Conservation (phyloP, 2,888 invertebrate genomes). For the Eristalis pertinax region DNA sequence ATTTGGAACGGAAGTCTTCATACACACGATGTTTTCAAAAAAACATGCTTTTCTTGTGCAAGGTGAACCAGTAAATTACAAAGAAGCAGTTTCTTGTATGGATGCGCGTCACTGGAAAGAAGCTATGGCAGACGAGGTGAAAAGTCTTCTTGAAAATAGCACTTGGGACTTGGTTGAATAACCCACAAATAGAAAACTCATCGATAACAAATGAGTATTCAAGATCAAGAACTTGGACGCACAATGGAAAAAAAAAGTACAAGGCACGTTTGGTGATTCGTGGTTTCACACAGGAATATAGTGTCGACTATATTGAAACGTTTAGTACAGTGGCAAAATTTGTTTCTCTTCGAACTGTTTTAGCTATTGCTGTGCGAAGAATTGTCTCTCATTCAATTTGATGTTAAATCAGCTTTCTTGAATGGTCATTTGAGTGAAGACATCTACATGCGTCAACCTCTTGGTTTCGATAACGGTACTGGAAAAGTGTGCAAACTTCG, state of each 20-base stretch:
- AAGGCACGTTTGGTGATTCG: slow-evolving; percentile 76
- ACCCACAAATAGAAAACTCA: slow-evolving; percentile 65
- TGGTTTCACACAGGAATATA: slow-evolving; percentile 74
- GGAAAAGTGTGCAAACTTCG: slow-evolving; percentile 69
- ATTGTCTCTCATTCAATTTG: slow-evolving; percentile 46
- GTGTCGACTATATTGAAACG: slow-evolving; percentile 75
- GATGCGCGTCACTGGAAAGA: slow-evolving; percentile 62
- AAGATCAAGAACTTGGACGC: slow-evolving; percentile 69
- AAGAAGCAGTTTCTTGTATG: slow-evolving; percentile 61
- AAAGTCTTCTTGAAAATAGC: slow-evolving; percentile 61
- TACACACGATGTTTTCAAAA: slow-evolving; percentile 73
- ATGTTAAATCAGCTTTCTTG: slow-evolving; percentile 69
- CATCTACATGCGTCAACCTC: slow-evolving; percentile 63
- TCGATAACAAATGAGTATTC: slow-evolving; percentile 74
- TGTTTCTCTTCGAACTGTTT: no score
- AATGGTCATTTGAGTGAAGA: no score
- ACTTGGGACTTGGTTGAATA: slow-evolving; percentile 62
- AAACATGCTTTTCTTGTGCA: slow-evolving; percentile 36
- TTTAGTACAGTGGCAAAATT: slow-evolving; percentile 76
- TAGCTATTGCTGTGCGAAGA: slow-evolving; percentile 13
- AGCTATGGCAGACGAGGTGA: slow-evolving; percentile 70
- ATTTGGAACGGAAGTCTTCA: slow-evolving; percentile 77
- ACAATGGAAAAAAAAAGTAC: slow-evolving; percentile 72
- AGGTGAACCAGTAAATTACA: slow-evolving; percentile 58
- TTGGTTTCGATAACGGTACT: slow-evolving; percentile 67